Percentiles rank a stretch among this genome's conserved stretches.
phyloP scores from a whole-genome alignment of 2,888 invertebrate genomes.

The Macrosoma leucophasiata region DNA sequence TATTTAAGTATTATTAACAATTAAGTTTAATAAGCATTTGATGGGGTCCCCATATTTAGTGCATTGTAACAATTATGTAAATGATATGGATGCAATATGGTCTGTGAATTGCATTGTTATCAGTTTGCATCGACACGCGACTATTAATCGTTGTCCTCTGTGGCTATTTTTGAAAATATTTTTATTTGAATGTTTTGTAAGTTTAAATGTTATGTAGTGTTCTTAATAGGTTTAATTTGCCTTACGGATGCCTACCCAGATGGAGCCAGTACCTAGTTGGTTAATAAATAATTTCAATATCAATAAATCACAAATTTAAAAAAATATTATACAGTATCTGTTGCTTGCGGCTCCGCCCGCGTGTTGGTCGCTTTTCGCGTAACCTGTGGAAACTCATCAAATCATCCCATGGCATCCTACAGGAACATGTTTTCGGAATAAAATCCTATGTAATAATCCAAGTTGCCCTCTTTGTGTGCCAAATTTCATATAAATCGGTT shows the following conservation, averaged over 20 bases:
- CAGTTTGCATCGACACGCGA: constrained; percentile 64
- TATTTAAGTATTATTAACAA: constrained; percentile 6
- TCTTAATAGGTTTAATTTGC: background rate
- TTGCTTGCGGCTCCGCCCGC: too few relatives aligned
- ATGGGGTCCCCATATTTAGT: constrained; percentile 28
- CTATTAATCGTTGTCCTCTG: constrained; percentile 25
- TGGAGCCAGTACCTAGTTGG: too few relatives aligned
- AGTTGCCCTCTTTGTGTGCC: too few relatives aligned
- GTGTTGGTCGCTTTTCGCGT: too few relatives aligned
- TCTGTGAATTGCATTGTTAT: constrained; percentile 61
- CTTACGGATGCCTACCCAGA: background rate
- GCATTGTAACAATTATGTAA: constrained; percentile 63
- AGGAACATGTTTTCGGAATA: too few relatives aligned
- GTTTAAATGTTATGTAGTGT: constrained; percentile 1
- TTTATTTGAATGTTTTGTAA: constrained; percentile 1
- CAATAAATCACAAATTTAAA: too few relatives aligned
- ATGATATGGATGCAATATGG: constrained; percentile 71
- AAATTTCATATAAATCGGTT: too few relatives aligned
- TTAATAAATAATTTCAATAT: constrained; percentile 7
- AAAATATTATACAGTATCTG: too few relatives aligned
- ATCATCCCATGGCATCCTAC: too few relatives aligned
- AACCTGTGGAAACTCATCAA: too few relatives aligned
- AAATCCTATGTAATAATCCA: too few relatives aligned
- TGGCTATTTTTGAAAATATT: constrained; percentile 12
- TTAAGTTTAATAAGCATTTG: constrained; percentile 30